A percentile compares a stretch with the other conserved stretches of the same genome.
Conservation (phyloP, 2,113 vertebrate genomes). For the Entosphenus tridentatus region DNA sequence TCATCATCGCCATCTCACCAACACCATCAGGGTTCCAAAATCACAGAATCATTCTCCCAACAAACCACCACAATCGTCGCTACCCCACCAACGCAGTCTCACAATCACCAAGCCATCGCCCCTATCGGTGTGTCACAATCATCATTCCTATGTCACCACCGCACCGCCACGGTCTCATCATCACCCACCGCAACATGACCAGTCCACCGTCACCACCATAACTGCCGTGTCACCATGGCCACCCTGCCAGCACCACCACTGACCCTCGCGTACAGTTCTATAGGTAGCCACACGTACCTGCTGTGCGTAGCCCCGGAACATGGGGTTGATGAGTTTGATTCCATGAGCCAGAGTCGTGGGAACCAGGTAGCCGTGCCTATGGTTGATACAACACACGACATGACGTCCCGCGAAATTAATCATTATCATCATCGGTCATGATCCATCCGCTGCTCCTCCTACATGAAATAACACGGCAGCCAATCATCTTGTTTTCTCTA, state of each 20-base stretch:
- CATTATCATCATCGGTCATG: too few species aligned
- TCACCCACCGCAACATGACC: too few species aligned
- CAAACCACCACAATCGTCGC: too few species aligned
- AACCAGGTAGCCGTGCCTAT: conserved; percentile 78
- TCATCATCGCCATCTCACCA: too few species aligned
- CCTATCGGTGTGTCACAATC: too few species aligned
- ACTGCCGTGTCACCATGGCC: background rate
- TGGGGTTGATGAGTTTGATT: conserved; percentile 91
- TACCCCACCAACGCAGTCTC: too few species aligned
- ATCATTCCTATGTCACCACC: too few species aligned
- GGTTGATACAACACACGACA: background rate
- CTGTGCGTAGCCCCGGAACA: conserved; percentile 95
- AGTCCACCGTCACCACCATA: background rate
- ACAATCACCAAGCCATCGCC: too few species aligned
- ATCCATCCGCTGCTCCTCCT: background rate
- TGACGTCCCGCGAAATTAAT: too few species aligned
- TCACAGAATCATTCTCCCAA: too few species aligned
- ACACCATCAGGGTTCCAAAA: too few species aligned
- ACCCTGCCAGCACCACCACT: background rate
- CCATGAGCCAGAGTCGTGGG: conserved; percentile 81
- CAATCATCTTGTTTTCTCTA: background rate
- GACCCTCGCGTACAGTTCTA: conserved; percentile 5
- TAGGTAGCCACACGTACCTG: conserved; percentile 38
- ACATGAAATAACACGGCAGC: background rate
- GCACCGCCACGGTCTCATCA: too few species aligned